phyloP scores from a whole-genome alignment of 2,113 vertebrate genomes.

The Scomber colias region DNA sequence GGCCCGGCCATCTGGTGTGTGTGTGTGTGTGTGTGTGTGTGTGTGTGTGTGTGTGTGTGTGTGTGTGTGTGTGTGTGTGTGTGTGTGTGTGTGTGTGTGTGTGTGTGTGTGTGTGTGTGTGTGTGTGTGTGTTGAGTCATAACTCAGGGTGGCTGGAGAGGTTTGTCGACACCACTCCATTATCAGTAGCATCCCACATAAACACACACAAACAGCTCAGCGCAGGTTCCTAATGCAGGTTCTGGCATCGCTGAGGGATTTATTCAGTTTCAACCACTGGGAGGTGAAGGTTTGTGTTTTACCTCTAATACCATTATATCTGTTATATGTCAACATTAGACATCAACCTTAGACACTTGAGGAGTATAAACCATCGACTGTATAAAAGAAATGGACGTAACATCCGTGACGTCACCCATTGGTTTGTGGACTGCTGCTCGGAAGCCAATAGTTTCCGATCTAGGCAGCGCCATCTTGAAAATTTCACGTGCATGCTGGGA shows the following conservation, averaged over 20 bases:
- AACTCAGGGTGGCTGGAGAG: conserved; percentile 44
- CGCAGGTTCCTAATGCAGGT: neutral
- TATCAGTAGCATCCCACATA: conserved; percentile 32
- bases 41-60: no score
- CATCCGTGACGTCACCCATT: no score
- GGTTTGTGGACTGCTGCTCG: no score
- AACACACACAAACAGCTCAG: neutral
- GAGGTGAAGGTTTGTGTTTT: neutral
- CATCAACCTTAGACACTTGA: no score
- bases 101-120: no score
- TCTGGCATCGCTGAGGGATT: conserved; percentile 14
- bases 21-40: conserved; percentile 3
- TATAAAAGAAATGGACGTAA: no score
- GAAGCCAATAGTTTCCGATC: no score
- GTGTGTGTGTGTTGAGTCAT: conserved; percentile 26
- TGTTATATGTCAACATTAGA: no score
- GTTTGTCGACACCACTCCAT: conserved; percentile 43
- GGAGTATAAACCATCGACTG: no score
- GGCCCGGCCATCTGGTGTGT: conserved; percentile 38
- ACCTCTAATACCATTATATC: neutral
- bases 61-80: neutral
- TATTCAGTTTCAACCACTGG: neutral
- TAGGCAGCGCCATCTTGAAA: no score
- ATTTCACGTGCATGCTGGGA: no score
- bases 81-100: no score